Conservation (phyloP, 2,797 vertebrate species). For the Acrocephalus scirpaceus region DNA sequence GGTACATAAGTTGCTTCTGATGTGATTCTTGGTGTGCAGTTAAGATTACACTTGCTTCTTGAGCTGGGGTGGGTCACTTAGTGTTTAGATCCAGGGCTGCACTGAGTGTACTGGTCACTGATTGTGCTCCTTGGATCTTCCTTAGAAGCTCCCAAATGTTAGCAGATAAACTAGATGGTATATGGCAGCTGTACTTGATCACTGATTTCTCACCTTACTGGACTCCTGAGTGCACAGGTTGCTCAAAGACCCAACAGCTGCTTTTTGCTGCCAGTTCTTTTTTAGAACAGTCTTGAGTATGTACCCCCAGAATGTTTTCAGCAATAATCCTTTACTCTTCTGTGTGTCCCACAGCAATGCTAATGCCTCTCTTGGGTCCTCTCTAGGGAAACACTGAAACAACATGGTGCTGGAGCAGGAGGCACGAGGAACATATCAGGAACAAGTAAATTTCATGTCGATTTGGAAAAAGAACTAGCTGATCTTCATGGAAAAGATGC, state of each 20-base stretch:
- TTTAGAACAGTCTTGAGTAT: neutral
- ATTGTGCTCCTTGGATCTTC: neutral
- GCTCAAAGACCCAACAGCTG: neutral
- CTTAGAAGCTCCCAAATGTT: neutral
- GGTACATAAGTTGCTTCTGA: neutral
- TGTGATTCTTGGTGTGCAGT: neutral
- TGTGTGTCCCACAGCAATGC: neutral
- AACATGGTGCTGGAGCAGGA: constrained; percentile 94
- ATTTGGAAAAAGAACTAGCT: constrained; percentile 91
- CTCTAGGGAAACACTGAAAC: constrained; percentile 88
- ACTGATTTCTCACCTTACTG: neutral
- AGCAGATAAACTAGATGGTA: neutral
- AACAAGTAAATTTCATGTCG: constrained; percentile 96
- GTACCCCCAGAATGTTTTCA: neutral
- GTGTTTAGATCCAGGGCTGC: neutral
- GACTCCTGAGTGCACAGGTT: neutral
- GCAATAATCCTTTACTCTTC: neutral
- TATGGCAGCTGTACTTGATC: neutral
- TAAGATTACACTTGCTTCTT: neutral
- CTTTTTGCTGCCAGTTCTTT: neutral
- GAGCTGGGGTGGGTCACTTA: neutral
- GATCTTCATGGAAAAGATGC: constrained; percentile 96
- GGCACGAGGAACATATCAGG: constrained; percentile 97
- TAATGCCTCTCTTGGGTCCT: neutral
- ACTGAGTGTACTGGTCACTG: neutral